Evolutionary conservation across 2,113 vertebrate species (phyloP).

Genomic region (Copsychus sechellarum): DNA sequence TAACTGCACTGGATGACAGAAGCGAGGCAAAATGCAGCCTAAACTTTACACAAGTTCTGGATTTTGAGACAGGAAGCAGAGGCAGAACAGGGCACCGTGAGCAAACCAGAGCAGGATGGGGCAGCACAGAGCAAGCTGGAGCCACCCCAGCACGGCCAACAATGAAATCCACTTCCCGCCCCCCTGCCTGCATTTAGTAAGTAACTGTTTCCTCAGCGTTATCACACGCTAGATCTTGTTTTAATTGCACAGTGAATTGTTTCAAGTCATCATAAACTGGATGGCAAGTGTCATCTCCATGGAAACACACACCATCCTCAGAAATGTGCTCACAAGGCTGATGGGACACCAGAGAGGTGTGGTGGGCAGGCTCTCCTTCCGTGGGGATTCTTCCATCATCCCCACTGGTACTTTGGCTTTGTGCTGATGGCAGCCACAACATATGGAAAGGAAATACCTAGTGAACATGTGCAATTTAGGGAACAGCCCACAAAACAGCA

Average conservation of each 20-base stretch:
- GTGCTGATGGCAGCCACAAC: neutral
- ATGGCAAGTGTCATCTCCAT: slow-evolving; percentile 44
- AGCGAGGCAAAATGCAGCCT: neutral
- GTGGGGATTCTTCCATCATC: neutral
- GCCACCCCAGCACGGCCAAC: neutral
- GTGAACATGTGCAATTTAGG: neutral
- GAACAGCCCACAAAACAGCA: neutral
- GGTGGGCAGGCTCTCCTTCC: neutral
- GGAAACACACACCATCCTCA: neutral
- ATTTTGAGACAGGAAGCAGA: slow-evolving; percentile 50
- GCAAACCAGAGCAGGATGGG: neutral
- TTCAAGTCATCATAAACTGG: neutral
- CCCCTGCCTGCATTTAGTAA: neutral
- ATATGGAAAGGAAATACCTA: neutral
- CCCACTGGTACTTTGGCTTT: accelerated
- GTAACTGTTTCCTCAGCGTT: neutral
- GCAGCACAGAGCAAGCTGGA: neutral
- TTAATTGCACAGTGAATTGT: neutral
- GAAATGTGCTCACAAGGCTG: neutral
- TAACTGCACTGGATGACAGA: neutral
- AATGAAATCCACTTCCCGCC: neutral
- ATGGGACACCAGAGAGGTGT: accelerated
- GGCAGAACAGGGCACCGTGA: neutral
- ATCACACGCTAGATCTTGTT: slow-evolving; percentile 14
- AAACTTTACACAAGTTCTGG: neutral